Evolutionary conservation across 2,797 vertebrate genomes (phyloP).

Genomic region (Distichodus sexfasciatus): DNA sequence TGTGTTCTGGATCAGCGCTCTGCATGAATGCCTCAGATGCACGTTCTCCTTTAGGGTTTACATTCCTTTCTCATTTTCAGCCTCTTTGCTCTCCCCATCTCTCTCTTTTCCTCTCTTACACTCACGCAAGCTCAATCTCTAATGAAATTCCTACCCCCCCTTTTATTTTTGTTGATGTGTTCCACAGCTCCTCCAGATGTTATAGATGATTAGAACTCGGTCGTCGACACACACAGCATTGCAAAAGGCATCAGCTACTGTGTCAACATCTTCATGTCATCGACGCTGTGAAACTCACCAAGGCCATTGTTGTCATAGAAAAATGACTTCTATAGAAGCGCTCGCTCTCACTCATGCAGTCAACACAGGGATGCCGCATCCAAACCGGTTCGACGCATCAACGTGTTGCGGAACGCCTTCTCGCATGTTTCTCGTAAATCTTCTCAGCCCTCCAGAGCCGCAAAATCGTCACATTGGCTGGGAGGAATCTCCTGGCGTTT

Average conservation of each 20-base stretch:
- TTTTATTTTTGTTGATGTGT: constrained; percentile 70
- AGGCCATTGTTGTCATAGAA: constrained; percentile 21
- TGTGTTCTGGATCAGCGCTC: constrained; percentile 59
- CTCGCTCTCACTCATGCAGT: constrained; percentile 21
- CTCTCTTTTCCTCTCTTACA: neutral
- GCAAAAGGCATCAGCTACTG: constrained; percentile 62
- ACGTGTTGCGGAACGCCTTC: constrained; percentile 1
- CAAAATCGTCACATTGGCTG: constrained; percentile 14
- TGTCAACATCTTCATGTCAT: constrained; percentile 46
- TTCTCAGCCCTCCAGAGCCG: constrained; percentile 3
- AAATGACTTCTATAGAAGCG: constrained; percentile 16
- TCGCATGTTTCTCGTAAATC: constrained; percentile 23
- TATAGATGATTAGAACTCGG: constrained; percentile 68
- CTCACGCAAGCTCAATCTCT: constrained; percentile 7
- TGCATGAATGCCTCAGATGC: constrained; percentile 56
- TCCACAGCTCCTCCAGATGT: constrained; percentile 74
- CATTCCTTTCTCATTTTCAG: constrained; percentile 62
- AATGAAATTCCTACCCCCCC: neutral
- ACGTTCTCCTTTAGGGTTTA: constrained; percentile 64
- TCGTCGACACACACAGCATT: constrained; percentile 73
- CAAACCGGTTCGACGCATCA: constrained; percentile 2
- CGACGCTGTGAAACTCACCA: constrained; percentile 6
- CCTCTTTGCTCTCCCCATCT: constrained; percentile 1
- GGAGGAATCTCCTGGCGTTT: constrained; percentile 3
- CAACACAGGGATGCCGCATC: constrained; percentile 26